These are phyloP conservation scores for Shargacucullia verbasci DNA, from an alignment of 2,888 invertebrate species.

Conservation along the genomic window DNA sequence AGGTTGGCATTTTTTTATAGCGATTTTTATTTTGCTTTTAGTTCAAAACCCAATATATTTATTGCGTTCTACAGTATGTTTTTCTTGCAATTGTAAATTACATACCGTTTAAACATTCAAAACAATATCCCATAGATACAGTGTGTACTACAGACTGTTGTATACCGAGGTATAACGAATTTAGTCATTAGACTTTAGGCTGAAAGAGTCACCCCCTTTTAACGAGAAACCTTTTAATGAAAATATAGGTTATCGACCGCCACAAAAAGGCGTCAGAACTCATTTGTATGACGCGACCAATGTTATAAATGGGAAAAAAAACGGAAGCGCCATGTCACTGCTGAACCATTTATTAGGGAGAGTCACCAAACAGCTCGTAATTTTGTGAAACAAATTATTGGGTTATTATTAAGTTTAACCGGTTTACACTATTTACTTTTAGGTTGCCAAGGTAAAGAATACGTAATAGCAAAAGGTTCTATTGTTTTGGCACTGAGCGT, in stretches of 20 bases:
- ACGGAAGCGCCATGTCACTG: slow-evolving; percentile 62
- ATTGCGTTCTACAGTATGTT: too few species aligned
- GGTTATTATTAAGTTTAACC: slow-evolving; percentile 32
- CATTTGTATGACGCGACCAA: slow-evolving; percentile 60
- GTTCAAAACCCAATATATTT: too few species aligned
- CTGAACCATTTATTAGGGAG: slow-evolving; percentile 65
- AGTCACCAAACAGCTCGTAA: slow-evolving; percentile 46
- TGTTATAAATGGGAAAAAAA: slow-evolving; percentile 62
- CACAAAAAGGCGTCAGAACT: slow-evolving; percentile 57
- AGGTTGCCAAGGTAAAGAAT: slow-evolving; percentile 26
- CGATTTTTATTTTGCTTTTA: too few species aligned
- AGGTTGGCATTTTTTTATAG: too few species aligned
- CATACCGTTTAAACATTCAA: too few species aligned
- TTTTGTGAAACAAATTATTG: slow-evolving; percentile 52
- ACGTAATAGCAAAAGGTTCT: neutral
- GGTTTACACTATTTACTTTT: slow-evolving; percentile 34
- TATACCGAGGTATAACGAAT: neutral
- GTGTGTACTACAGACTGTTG: too few species aligned
- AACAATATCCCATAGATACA: too few species aligned
- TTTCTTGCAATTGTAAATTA: too few species aligned
- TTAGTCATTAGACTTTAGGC: slow-evolving; percentile 9
- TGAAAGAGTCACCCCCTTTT: slow-evolving; percentile 17
- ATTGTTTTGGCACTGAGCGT: too few species aligned
- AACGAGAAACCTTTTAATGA: slow-evolving; percentile 33
- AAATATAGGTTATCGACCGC: slow-evolving; percentile 51